These are phyloP conservation scores for Sitta europaea DNA, from an alignment of 2,113 vertebrate species.

Conservation along the genomic window DNA sequence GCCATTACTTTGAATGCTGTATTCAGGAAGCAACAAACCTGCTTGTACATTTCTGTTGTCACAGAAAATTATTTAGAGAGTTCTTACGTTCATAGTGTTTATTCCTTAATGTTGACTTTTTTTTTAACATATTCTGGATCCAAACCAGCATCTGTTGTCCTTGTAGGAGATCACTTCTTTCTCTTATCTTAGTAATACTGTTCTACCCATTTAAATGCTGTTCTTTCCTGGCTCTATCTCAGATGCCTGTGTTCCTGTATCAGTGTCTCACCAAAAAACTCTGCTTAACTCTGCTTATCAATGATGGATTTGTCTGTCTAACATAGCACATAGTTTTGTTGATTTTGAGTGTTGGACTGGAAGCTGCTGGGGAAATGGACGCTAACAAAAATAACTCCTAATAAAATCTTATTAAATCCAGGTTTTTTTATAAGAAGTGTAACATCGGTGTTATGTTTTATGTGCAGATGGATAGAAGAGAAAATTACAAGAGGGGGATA, in stretches of 20 bases:
- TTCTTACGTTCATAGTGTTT: background rate
- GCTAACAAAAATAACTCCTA: background rate
- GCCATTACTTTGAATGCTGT: background rate
- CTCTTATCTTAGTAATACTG: background rate
- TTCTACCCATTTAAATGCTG: background rate
- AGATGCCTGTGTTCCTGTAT: background rate
- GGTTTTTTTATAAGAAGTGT: background rate
- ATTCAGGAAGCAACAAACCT: background rate
- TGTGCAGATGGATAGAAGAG: constrained; percentile 88
- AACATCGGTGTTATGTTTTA: background rate
- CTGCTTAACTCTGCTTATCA: background rate
- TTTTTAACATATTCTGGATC: background rate
- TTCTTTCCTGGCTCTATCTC: background rate
- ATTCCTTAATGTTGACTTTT: background rate
- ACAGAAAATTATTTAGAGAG: background rate
- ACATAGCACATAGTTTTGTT: background rate
- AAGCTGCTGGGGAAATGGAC: background rate
- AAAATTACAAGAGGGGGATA: constrained; percentile 73
- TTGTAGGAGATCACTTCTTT: background rate
- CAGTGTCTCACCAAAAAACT: background rate
- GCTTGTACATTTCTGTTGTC: background rate
- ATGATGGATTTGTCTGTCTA: background rate
- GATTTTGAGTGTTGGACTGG: background rate
- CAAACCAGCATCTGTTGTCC: background rate
- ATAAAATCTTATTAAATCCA: background rate